Conservation (phyloP, 2,797 vertebrate species). For the Xenentodon cancila region DNA sequence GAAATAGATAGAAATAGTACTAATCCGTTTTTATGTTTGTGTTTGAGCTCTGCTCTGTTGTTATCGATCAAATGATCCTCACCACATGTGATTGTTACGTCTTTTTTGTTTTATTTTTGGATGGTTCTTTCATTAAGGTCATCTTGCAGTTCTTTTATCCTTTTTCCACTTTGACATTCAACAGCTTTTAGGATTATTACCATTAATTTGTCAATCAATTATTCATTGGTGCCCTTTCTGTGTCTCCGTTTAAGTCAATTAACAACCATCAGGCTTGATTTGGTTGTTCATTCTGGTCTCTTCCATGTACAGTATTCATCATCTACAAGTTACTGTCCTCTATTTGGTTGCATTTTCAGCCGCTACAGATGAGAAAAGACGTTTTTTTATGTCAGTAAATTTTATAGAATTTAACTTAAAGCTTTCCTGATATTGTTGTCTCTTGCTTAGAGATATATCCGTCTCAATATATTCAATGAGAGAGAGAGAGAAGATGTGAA, state of each 20-base stretch:
- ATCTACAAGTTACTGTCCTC: no score
- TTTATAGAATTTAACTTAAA: not conserved
- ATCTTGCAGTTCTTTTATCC: slow-evolving; percentile 8
- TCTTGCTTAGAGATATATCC: slow-evolving; percentile 2
- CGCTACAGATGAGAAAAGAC: not conserved
- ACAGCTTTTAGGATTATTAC: slow-evolving; percentile 49
- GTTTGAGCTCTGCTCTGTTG: no score
- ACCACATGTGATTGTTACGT: no score
- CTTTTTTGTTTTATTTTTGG: not conserved
- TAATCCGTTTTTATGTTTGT: no score
- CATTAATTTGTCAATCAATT: slow-evolving; percentile 63
- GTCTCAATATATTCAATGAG: slow-evolving; percentile 8
- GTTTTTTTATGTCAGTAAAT: not conserved
- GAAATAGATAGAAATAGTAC: no score
- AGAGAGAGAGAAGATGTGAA: not conserved
- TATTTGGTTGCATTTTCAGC: not conserved
- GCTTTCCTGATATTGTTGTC: not conserved
- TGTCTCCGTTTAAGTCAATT: slow-evolving; percentile 30
- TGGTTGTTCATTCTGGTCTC: not conserved
- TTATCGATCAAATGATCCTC: no score
- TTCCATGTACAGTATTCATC: slow-evolving; percentile 4
- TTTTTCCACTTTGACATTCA: slow-evolving; percentile 17
- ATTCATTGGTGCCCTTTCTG: slow-evolving; percentile 62
- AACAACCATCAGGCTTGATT: slow-evolving; percentile 3
- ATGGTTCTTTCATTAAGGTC: slow-evolving; percentile 1